Percentiles rank a stretch among this genome's conserved stretches.
These are phyloP conservation scores for Poecile montanus DNA, from an alignment of 2,797 vertebrate species.

Conservation along the genomic window DNA sequence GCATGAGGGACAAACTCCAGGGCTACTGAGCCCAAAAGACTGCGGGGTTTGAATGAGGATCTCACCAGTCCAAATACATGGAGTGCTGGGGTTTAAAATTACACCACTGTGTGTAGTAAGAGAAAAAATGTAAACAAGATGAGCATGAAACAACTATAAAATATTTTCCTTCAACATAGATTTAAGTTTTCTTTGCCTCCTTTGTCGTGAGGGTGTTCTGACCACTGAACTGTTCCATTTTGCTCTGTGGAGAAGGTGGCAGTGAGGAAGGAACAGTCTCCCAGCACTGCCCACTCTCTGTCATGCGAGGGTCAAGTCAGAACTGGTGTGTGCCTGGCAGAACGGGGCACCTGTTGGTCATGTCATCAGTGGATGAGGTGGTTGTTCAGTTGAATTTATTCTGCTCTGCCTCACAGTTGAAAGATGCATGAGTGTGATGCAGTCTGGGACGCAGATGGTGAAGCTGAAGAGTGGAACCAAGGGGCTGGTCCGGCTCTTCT, in stretches of 20 bases:
- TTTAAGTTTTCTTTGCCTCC: neutral
- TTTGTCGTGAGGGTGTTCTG: neutral
- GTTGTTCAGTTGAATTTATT: neutral
- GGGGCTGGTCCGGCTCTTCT: constrained; percentile 95
- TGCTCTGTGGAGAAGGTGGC: neutral
- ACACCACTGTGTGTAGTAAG: neutral
- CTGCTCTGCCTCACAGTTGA: constrained; percentile 85
- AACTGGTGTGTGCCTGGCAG: neutral
- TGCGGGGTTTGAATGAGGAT: neutral
- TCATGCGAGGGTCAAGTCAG: neutral
- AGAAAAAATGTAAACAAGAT: neutral
- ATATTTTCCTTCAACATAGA: neutral
- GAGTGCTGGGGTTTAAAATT: neutral
- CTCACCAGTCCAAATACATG: neutral
- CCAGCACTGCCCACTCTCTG: neutral
- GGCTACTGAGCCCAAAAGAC: neutral
- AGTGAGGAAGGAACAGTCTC: neutral
- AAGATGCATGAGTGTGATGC: constrained; percentile 99
- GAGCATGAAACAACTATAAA: neutral
- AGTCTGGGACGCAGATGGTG: constrained; percentile 99
- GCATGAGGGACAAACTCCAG: neutral
- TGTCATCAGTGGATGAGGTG: neutral
- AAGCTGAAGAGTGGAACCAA: constrained; percentile 96
- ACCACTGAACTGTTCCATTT: neutral
- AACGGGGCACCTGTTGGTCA: neutral